Conservation (phyloP, 2,113 vertebrate genomes). For the Phocoena phocoena region DNA sequence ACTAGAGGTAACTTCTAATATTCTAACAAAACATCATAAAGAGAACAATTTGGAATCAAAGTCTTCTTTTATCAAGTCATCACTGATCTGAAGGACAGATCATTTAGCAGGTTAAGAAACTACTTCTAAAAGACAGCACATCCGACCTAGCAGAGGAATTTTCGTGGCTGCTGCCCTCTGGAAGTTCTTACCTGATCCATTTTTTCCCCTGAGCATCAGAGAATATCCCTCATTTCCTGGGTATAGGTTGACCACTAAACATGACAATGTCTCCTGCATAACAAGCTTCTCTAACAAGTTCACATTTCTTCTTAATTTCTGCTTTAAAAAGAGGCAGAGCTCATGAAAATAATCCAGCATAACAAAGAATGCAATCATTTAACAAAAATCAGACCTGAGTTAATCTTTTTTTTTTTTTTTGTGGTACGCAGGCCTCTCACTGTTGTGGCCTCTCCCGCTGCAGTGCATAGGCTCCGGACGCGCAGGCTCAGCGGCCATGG, state of each 20-base stretch:
- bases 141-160: not conserved
- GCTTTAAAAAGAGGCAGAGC: conserved; percentile 84
- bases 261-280: conserved; percentile 96
- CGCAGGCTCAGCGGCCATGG: too few relatives aligned
- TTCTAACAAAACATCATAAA: not conserved
- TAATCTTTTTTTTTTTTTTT: not conserved
- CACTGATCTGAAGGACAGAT: not conserved
- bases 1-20: not conserved
- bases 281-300: conserved; percentile 99
- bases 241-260: conserved; percentile 98
- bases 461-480: too few relatives aligned
- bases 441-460: too few relatives aligned
- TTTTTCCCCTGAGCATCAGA: conserved; percentile 99
- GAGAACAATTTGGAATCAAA: not conserved
- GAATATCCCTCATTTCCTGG: conserved; percentile 99
- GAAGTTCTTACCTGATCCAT: conserved; percentile 93
- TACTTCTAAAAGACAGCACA: not conserved
- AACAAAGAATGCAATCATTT: conserved; percentile 14
- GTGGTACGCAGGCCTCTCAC: too few relatives aligned
- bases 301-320: conserved; percentile 99
- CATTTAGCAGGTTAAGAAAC: not conserved
- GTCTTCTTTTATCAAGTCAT: not conserved
- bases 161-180: too few relatives aligned
- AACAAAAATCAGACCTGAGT: not conserved
- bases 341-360: conserved; percentile 78